These are phyloP conservation scores for Epinephelus cyanopodus DNA, from an alignment of 2,113 vertebrate species.

Conservation along the genomic window DNA sequence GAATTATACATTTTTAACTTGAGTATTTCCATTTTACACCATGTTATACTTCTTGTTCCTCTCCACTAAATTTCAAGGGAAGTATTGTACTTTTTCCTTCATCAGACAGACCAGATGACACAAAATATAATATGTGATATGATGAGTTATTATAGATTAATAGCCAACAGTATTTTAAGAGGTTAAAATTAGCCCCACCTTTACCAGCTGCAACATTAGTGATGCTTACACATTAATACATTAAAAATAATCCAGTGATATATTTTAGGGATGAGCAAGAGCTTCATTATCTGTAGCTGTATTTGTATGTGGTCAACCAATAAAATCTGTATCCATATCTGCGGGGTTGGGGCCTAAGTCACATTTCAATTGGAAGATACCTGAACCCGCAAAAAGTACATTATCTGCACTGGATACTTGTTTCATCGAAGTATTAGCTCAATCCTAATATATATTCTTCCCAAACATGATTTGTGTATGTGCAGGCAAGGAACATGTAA, in stretches of 20 bases:
- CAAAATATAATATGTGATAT: neutral
- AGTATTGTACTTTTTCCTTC: neutral
- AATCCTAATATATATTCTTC: no score
- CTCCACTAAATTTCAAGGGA: neutral
- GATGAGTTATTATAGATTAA: neutral
- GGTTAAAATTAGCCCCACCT: neutral
- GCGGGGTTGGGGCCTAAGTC: no score
- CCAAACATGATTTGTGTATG: neutral
- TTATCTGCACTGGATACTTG: no score
- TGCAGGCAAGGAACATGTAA: constrained; percentile 73
- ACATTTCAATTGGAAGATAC: no score
- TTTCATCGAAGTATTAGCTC: no score
- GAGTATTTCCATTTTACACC: neutral
- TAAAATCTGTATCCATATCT: no score
- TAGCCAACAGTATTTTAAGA: neutral
- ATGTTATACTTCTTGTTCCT: neutral
- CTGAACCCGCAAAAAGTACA: no score
- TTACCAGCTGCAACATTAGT: neutral
- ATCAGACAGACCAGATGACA: neutral
- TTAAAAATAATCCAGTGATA: neutral
- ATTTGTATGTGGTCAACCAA: no score
- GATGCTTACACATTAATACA: neutral
- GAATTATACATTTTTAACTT: neutral
- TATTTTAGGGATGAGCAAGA: no score
- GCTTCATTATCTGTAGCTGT: no score